Evolutionary conservation across 2,113 vertebrate species (phyloP).

Genomic region (Anas platyrhynchos): DNA sequence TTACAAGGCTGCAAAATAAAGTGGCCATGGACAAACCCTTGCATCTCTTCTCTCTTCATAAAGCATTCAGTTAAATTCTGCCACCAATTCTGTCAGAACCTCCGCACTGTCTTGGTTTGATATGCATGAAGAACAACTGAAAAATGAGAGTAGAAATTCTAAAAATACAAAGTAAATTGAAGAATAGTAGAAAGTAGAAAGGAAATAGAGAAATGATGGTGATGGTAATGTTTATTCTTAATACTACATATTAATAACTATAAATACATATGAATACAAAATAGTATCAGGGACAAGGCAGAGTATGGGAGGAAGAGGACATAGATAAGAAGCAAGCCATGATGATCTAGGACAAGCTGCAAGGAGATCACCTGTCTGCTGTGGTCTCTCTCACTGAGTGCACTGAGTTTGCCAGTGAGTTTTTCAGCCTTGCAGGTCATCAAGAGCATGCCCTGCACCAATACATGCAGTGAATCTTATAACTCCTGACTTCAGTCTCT

Average conservation of each 20-base stretch:
- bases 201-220: not conserved
- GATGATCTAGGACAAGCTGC: not conserved
- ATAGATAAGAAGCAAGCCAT: not conserved
- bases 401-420: not conserved
- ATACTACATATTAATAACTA: too few species aligned
- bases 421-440: not conserved
- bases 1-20: not conserved
- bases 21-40: not conserved
- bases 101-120: not conserved
- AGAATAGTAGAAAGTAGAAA: not conserved
- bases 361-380: not conserved
- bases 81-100: not conserved
- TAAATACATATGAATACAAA: too few species aligned
- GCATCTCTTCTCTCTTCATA: not conserved
- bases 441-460: not conserved
- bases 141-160: not conserved
- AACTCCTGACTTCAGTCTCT: not conserved
- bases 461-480: fast-evolving
- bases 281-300: not conserved
- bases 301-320: not conserved
- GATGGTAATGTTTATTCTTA: not conserved
- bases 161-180: not conserved
- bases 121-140: not conserved
- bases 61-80: not conserved
- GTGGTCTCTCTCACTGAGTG: not conserved